phyloP scores from a whole-genome alignment of 2,113 vertebrate genomes.

The Microtus montanus region DNA sequence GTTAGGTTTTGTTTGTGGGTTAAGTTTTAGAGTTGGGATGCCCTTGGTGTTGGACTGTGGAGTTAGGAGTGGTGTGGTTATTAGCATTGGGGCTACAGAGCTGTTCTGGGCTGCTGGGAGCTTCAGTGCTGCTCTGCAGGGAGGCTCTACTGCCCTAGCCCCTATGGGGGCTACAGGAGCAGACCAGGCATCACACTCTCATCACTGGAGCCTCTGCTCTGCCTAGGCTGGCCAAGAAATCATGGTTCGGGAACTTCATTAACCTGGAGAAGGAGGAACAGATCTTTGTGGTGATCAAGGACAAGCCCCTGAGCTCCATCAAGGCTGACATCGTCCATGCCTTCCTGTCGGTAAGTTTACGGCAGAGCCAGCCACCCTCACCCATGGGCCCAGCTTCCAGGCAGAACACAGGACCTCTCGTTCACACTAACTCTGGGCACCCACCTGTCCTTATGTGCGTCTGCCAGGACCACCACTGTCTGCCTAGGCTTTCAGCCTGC shows the following conservation, averaged over 20 bases:
- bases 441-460: neutral
- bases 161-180: neutral
- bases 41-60: neutral
- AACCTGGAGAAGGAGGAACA: constrained; percentile 99
- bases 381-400: too few relatives aligned
- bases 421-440: neutral
- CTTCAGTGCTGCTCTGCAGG: neutral
- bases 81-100: neutral
- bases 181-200: neutral
- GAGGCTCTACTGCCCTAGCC: neutral
- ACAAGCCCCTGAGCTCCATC: constrained; percentile 99
- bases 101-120: neutral
- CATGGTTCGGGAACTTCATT: constrained; percentile 99
- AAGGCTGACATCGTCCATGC: constrained; percentile 99
- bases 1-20: neutral
- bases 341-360: constrained; percentile 95
- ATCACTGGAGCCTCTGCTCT: neutral
- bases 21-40: neutral
- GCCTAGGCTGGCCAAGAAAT: constrained; percentile 98
- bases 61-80: neutral
- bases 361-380: neutral
- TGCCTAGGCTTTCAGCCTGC: neutral
- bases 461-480: neutral
- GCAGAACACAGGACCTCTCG: neutral
- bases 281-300: constrained; percentile 98